Base-by-base conservation (phyloP, 2,113 vertebrate species). In the Atherinomorus stipes region DNA sequence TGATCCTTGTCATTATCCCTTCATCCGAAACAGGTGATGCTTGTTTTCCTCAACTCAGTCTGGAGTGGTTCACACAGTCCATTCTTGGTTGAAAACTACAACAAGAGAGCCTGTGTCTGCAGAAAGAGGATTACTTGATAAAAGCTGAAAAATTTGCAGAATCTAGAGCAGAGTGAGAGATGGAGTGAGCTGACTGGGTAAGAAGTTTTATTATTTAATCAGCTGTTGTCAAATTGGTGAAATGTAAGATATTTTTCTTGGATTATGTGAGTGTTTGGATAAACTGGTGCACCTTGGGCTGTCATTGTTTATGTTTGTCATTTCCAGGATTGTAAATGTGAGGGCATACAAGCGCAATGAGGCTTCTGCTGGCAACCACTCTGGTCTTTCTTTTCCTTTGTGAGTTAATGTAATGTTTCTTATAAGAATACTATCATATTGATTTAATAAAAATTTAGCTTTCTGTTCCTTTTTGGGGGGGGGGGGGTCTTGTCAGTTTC, bases 11-110 rank as follows among this genome's bases (percentile, higher is more conserved):
- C 70, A 11, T 28, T 70, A 22, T 23, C 13, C 87, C 85, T 7
- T 83, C 89, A 86, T 31, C 31, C 72, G 77, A 80, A 59, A 81
- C 77, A 92, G 91, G 81, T 83, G 88, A 87, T 75, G 70, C 84
- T 78, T 45, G 23, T 44, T 64, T 50, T 34, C 64, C 44, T 21
- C n/a, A 50, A 15, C 18, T 53, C 28, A 53, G 18, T 15, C 16
- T 59, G 19, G 10, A 31, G 40, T 22, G 4, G 15, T 66, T 76
- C 18, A 59, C 22, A 67, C 13, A 40, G 37, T 49, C 45, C 22
- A 23, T 45, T 40, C 40, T 58, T 47, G 50, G 67, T 75, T 62
- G n/a, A 58, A 52, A 57, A 54, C 19, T 22, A 11, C 42, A 61
- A 21, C 25, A 62, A 54, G 8, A 38, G 56, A n/a, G 28, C 22